These are phyloP conservation scores for Nomada flava DNA, from an alignment of 2,888 invertebrate species.

Conservation along the genomic window DNA sequence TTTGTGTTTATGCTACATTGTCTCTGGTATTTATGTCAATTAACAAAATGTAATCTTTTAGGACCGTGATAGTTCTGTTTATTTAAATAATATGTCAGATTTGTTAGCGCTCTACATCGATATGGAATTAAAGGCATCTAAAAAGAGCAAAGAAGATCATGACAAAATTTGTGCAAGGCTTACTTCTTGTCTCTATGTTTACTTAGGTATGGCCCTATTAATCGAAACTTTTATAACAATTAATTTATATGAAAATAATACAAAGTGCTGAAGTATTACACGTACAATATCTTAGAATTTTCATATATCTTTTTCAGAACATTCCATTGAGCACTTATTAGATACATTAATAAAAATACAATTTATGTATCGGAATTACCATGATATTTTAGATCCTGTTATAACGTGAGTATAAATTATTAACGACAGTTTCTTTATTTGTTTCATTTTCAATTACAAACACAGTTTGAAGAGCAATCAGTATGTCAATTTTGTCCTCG, in stretches of 20 bases:
- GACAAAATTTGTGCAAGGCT: constrained; percentile 79
- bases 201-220: constrained; percentile 75
- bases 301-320: constrained; percentile 75
- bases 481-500: no score
- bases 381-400: constrained; percentile 80
- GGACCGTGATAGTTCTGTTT: constrained; percentile 79
- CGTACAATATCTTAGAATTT: constrained; percentile 1
- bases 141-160: constrained; percentile 75
- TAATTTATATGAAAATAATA: background rate
- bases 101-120: constrained; percentile 84
- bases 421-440: background rate
- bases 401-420: constrained; percentile 78
- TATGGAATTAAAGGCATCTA: constrained; percentile 83
- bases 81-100: constrained; percentile 83
- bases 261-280: background rate
- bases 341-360: constrained; percentile 81
- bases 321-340: constrained; percentile 80
- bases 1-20: background rate
- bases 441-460: background rate
- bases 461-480: background rate
- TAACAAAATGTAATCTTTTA: constrained; percentile 67
- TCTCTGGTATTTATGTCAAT: background rate
- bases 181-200: constrained; percentile 78
- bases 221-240: background rate
- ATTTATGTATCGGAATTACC: constrained; percentile 76